Evolutionary conservation across 2,888 invertebrate genomes (phyloP).

Genomic region (Diaprepes abbreviatus): DNA sequence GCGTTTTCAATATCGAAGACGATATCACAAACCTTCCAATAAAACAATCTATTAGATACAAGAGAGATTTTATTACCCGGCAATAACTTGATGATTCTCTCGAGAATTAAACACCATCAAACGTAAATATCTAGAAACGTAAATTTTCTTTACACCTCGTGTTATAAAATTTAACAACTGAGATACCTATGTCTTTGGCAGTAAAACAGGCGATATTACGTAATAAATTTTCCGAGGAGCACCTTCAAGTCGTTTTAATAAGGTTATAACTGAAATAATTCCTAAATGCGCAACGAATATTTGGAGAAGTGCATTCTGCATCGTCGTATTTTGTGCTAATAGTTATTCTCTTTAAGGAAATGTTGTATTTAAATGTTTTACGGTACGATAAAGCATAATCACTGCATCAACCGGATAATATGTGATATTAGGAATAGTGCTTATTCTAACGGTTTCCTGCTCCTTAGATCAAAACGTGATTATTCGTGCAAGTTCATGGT

Average conservation of each 20-base stretch:
- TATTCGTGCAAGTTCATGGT: too few species aligned
- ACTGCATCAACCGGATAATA: too few species aligned
- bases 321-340: neutral
- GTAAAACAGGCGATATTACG: constrained; percentile 43
- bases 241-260: constrained; percentile 30
- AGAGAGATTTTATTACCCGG: neutral
- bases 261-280: constrained; percentile 35
- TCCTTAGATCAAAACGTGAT: too few species aligned
- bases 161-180: constrained; percentile 48
- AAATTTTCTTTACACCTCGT: constrained; percentile 45
- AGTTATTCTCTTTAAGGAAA: neutral
- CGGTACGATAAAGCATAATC: too few species aligned
- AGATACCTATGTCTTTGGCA: constrained; percentile 47
- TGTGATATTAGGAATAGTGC: too few species aligned
- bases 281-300: constrained; percentile 17
- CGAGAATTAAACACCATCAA: constrained; percentile 36
- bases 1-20: neutral
- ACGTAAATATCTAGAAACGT: constrained; percentile 43
- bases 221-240: constrained; percentile 38
- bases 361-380: too few species aligned
- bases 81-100: constrained; percentile 21
- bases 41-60: neutral
- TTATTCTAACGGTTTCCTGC: too few species aligned
- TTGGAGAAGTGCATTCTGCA: constrained; percentile 4
- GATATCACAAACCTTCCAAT: neutral